Base-by-base conservation (phyloP, 2,888 invertebrate species). In the Dugesia japonica region DNA sequence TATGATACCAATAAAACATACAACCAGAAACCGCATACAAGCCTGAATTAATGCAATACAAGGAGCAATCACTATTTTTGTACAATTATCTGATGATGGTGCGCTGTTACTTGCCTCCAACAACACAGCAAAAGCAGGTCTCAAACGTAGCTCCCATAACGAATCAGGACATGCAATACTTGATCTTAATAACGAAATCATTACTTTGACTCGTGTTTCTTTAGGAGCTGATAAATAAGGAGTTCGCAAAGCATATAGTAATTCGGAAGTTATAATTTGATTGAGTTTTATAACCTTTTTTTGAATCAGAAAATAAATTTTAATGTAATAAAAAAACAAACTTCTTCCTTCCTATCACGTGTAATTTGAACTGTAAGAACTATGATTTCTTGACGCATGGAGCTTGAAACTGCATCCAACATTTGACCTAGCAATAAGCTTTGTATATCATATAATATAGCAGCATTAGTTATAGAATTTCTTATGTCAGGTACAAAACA, bases 1-100 rank as follows among this genome's bases (percentile, higher is more conserved):
- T 4, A 56, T 31, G 23, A 56, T 4, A 23, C n/a, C n/a, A 56
- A 56, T 13, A 20, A 56, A 56, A 56, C 56, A 4, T 13, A 56
- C 56, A 4, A 56, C 56, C n/a, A 56, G 7, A 23, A 56, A 56
- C 7, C 56, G 4, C 56, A 56, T 56, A 56, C 56, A 56, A n/a
- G 56, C 56, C n/a, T 56, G 56, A 23, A 56, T 56, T 56, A 56
- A 56, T 56, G 56, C 56, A 56, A 56, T 56, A n/a, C 56, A 56
- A 9, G 56, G 56, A 9, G 23, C 56, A n/a, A 56, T n/a, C 4
- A 56, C 56, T 1, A 56, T n/a, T 56, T 56, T 56, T 20, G 56
- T 56, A n/a, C 56, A 56, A 23, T 56, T 56, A 13, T 56, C 56
- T 4, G 56, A 56, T 56, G 23, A 56, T n/a, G 56, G 23, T 7